phyloP scores from a whole-genome alignment of 2,888 invertebrate genomes.

The Pandemis corylana region DNA sequence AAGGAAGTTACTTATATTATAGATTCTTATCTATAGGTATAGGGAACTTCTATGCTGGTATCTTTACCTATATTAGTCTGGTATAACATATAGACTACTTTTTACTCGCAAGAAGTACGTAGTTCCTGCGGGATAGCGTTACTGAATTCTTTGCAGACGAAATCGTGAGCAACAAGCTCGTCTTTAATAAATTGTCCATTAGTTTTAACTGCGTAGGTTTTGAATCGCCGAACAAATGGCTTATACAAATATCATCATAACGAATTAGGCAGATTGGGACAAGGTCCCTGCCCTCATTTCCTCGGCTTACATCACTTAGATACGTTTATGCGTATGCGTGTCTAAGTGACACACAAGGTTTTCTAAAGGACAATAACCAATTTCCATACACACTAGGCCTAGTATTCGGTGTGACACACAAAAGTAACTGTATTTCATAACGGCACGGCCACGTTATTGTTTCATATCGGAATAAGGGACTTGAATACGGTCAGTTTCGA shows the following conservation, averaged over 20 bases:
- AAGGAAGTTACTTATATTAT: too few species aligned
- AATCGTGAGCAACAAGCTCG: too few species aligned
- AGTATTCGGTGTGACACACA: neutral
- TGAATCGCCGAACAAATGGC: conserved; percentile 23
- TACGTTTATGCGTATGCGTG: conserved; percentile 36
- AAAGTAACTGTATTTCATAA: conserved; percentile 11
- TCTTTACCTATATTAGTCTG: too few species aligned
- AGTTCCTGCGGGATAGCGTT: too few species aligned
- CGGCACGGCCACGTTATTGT: conserved; percentile 6
- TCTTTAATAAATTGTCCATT: conserved; percentile 15
- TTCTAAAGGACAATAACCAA: conserved; percentile 28
- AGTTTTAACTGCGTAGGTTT: conserved; percentile 35
- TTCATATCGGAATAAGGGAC: neutral
- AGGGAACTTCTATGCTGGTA: too few species aligned
- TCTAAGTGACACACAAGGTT: conserved; percentile 39
- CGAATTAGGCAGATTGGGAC: conserved; percentile 41
- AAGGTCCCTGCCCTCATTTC: conserved; percentile 42
- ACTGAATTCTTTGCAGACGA: too few species aligned
- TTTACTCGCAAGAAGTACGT: too few species aligned
- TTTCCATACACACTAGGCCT: conserved; percentile 14
- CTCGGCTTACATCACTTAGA: conserved; percentile 39
- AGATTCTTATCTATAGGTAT: too few species aligned
- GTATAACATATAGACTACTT: too few species aligned
- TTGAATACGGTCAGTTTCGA: neutral
- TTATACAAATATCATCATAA: conserved; percentile 34